Percentiles rank a stretch among this genome's conserved stretches.
These are phyloP conservation scores for Tapera naevia DNA, from an alignment of 2,797 vertebrate genomes.

Conservation along the genomic window DNA sequence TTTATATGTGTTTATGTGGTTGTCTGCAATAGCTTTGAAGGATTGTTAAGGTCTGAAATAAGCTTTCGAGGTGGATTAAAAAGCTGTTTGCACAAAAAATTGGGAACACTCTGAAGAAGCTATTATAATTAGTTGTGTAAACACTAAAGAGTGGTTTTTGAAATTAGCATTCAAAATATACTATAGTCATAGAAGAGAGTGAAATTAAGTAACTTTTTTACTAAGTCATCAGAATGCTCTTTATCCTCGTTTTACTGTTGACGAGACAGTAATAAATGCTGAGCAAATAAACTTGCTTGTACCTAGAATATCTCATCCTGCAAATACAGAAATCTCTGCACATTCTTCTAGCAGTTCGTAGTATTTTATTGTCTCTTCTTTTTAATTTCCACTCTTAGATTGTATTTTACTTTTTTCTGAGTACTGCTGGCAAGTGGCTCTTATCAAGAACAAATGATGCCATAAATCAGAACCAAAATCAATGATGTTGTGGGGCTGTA, in stretches of 20 bases:
- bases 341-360: constrained; percentile 4
- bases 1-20: constrained; percentile 10
- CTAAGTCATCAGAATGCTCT: background rate
- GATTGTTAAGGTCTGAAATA: constrained; percentile 21
- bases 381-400: constrained; percentile 49
- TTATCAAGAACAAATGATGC: constrained; percentile 69
- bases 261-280: background rate
- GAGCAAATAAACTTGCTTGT: background rate
- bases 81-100: constrained; percentile 5
- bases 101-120: background rate
- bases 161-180: constrained; percentile 15
- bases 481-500: constrained; percentile 60
- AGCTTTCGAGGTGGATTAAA: constrained; percentile 17
- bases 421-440: constrained; percentile 45
- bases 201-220: constrained; percentile 30
- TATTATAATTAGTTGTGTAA: constrained; percentile 34
- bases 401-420: constrained; percentile 67
- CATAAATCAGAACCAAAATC: constrained; percentile 67
- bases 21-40: constrained; percentile 3
- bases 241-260: background rate
- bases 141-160: background rate
- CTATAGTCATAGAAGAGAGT: background rate
- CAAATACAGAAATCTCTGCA: background rate
- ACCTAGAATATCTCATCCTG: background rate
- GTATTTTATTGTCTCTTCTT: constrained; percentile 30